These are phyloP conservation scores for Trachurus trachurus DNA, from an alignment of 2,797 vertebrate genomes.

Conservation along the genomic window DNA sequence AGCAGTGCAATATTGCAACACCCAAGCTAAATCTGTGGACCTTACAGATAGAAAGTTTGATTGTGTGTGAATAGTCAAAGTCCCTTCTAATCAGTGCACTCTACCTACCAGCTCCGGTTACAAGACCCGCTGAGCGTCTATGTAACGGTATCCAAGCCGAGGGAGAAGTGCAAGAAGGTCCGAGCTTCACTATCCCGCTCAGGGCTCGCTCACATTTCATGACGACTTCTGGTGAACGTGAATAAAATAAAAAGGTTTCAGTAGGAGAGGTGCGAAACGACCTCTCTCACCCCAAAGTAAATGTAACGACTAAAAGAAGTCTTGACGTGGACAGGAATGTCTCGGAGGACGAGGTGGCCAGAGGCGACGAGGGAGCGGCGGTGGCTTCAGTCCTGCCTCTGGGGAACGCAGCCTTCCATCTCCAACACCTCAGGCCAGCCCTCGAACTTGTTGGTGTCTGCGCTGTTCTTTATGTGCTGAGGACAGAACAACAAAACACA, in stretches of 20 bases:
- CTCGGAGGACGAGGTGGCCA: background rate
- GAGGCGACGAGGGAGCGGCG: rapidly evolving
- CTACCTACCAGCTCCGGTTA: background rate
- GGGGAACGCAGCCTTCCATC: slow-evolving; percentile 97
- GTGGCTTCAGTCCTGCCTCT: slow-evolving; percentile 86
- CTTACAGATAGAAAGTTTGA: background rate
- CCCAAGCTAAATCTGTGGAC: background rate
- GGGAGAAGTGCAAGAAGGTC: background rate
- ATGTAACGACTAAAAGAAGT: background rate
- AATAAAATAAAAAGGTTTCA: background rate
- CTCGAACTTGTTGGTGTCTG: slow-evolving; percentile 97
- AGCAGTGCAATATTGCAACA: slow-evolving; percentile 41
- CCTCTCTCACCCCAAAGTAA: background rate
- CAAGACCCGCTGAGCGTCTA: background rate
- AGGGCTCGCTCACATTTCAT: background rate
- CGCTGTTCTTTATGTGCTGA: slow-evolving; percentile 97
- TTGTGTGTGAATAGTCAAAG: background rate
- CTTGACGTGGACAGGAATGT: background rate
- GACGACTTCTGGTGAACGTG: background rate
- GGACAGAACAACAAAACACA: slow-evolving; percentile 41
- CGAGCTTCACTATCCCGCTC: background rate
- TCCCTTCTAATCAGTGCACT: slow-evolving; percentile 30
- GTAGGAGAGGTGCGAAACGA: background rate
- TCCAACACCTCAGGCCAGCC: slow-evolving; percentile 99
- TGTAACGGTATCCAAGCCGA: background rate